phyloP scores from a whole-genome alignment of 1,140 invertebrate species.

The Solen grandis region DNA sequence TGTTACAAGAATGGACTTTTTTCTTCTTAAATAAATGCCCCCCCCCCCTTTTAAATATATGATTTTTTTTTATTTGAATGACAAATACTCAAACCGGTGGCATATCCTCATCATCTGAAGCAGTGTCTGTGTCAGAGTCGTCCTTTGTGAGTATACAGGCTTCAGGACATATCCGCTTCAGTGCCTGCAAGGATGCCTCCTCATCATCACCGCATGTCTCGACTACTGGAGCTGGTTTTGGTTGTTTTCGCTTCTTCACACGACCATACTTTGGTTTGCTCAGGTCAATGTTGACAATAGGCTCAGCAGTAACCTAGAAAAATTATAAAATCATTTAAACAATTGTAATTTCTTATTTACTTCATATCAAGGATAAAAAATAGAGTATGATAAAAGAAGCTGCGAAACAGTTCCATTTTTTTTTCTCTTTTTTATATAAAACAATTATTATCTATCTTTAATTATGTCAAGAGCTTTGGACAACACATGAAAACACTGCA shows the following conservation, averaged over 20 bases:
- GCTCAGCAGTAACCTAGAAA: constrained; percentile 8
- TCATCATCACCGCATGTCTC: not conserved
- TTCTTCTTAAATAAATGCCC: not conserved
- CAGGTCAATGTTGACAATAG: constrained; percentile 1
- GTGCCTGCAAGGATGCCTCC: not conserved
- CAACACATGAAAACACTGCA: not conserved
- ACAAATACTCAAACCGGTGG: not conserved
- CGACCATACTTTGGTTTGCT: not conserved
- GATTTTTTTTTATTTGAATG: not conserved
- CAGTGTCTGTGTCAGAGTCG: not conserved
- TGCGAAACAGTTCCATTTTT: no score
- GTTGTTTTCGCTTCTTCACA: not conserved
- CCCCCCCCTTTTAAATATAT: not conserved
- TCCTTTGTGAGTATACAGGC: not conserved
- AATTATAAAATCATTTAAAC: not conserved
- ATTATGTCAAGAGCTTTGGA: not conserved
- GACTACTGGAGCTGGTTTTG: not conserved
- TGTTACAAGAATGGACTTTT: not conserved
- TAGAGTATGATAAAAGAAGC: constrained; percentile 9
- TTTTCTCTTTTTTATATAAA: no score
- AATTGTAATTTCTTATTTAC: not conserved
- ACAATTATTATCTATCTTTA: no score
- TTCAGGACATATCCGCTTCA: not conserved
- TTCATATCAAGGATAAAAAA: not conserved
- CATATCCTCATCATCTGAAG: not conserved